Evolutionary conservation across 1,140 invertebrate species (phyloP).

Genomic region (Cydia amplana): DNA sequence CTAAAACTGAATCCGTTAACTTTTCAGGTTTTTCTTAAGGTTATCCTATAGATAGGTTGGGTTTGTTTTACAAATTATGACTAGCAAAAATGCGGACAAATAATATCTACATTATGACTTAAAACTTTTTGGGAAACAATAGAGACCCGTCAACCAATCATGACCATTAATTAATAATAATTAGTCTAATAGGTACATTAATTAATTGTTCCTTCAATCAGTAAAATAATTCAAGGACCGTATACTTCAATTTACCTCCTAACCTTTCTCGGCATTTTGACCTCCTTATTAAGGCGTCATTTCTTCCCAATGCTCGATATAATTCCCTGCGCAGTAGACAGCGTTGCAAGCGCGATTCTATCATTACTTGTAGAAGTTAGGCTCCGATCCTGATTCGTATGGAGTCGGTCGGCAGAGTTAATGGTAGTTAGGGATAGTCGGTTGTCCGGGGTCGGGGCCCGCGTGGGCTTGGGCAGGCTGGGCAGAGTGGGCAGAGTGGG

Average conservation of each 20-base stretch:
- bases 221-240: not conserved
- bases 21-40: too few species aligned
- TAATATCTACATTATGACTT: too few species aligned
- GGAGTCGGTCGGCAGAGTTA: slow-evolving; percentile 64
- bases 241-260: slow-evolving; percentile 41
- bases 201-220: not conserved
- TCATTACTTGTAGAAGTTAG: slow-evolving; percentile 49
- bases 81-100: too few species aligned
- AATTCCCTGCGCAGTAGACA: slow-evolving; percentile 77
- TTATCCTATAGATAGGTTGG: too few species aligned
- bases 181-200: too few species aligned
- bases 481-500: slow-evolving; percentile 55
- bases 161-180: too few species aligned
- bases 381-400: slow-evolving; percentile 56
- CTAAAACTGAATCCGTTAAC: too few species aligned
- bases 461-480: slow-evolving; percentile 41
- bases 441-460: slow-evolving; percentile 49
- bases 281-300: slow-evolving; percentile 70
- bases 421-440: slow-evolving; percentile 62
- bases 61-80: too few species aligned
- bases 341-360: slow-evolving; percentile 62
- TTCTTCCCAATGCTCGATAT: slow-evolving; percentile 80
- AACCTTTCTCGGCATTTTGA: slow-evolving; percentile 55
- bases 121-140: too few species aligned
- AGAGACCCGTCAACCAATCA: too few species aligned